phyloP scores from a whole-genome alignment of 2,113 vertebrate species.

The Crotalus helleri region DNA sequence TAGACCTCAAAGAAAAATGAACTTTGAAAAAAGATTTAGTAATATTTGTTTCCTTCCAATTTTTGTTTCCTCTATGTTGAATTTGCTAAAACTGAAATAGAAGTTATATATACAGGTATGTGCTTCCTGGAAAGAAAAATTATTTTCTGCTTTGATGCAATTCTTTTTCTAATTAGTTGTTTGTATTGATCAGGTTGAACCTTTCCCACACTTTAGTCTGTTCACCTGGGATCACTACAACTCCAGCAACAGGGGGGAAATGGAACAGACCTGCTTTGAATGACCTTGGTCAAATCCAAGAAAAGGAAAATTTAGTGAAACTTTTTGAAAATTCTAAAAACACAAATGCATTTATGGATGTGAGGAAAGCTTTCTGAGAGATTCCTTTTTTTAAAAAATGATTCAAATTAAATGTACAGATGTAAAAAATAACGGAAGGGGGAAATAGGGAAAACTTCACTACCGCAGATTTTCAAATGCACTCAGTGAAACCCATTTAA shows the following conservation, averaged over 20 bases:
- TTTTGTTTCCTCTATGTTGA: slow-evolving; percentile 16
- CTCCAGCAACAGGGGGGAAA: not conserved
- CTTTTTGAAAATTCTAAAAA: not conserved
- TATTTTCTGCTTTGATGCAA: not conserved
- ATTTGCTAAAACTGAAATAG: slow-evolving; percentile 57
- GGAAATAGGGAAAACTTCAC: not conserved
- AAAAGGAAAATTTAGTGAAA: not conserved
- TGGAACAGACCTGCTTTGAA: not conserved
- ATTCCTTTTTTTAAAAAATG: not conserved
- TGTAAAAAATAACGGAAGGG: not conserved
- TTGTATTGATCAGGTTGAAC: not conserved
- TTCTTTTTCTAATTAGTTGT: not conserved
- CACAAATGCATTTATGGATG: not conserved
- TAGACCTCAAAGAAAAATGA: slow-evolving; percentile 29
- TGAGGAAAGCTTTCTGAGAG: not conserved
- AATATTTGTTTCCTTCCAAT: slow-evolving; percentile 51
- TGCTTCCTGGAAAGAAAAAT: not conserved
- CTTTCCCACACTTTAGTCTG: not conserved
- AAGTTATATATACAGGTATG: not conserved
- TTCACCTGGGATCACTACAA: not conserved
- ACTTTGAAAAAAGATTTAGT: slow-evolving; percentile 33
- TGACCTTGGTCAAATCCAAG: not conserved
- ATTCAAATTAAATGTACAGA: not conserved
- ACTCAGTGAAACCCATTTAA: not conserved
- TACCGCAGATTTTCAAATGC: not conserved